These are phyloP conservation scores for Tinamus major DNA, from an alignment of 2,797 vertebrate genomes.

Conservation along the genomic window DNA sequence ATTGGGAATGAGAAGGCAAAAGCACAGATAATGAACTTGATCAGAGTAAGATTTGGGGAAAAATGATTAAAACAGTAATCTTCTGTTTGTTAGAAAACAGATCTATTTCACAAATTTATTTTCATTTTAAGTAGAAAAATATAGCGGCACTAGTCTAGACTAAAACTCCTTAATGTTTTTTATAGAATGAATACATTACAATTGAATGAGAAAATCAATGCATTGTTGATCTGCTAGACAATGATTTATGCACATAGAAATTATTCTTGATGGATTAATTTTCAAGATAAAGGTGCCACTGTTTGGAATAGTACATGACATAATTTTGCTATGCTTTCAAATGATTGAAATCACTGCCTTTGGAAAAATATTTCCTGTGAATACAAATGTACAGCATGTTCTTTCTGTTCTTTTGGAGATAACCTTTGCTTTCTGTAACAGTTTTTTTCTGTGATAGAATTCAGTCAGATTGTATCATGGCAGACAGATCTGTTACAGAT, in stretches of 20 bases:
- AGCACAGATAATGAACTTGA: background rate
- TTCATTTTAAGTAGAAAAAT: background rate
- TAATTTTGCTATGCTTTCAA: constrained; percentile 49
- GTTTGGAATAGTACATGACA: background rate
- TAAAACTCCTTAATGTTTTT: background rate
- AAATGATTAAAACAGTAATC: background rate
- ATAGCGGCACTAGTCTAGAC: background rate
- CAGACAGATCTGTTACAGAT: background rate
- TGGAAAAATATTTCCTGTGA: background rate
- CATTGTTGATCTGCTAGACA: background rate
- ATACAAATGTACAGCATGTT: background rate
- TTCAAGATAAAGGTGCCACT: constrained; percentile 13
- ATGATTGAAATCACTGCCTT: constrained; percentile 10
- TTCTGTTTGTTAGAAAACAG: background rate
- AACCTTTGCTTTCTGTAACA: background rate
- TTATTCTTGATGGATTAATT: constrained; percentile 37
- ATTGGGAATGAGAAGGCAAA: background rate
- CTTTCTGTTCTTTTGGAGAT: background rate
- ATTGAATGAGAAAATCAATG: background rate
- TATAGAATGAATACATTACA: background rate
- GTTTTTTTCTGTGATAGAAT: background rate
- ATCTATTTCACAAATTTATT: background rate
- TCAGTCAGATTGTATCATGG: background rate
- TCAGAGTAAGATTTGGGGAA: background rate
- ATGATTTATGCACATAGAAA: background rate